phyloP scores from a whole-genome alignment of 2,797 vertebrate genomes.

The Rhinatrema bivittatum region DNA sequence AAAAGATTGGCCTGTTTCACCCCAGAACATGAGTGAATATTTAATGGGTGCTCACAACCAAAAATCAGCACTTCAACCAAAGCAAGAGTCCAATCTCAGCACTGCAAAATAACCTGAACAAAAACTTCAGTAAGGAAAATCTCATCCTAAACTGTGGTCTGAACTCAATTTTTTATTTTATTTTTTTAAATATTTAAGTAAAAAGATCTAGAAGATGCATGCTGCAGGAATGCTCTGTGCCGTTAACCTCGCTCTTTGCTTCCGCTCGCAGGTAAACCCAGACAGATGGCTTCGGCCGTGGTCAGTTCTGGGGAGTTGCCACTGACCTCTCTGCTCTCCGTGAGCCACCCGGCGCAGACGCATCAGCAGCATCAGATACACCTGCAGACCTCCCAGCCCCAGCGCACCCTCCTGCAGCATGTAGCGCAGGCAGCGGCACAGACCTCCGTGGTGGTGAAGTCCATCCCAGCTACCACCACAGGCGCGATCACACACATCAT shows the following conservation, averaged over 20 bases:
- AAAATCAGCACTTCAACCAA: too few species aligned
- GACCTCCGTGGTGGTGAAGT: constrained; percentile 71
- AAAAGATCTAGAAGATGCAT: too few species aligned
- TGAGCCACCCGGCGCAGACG: constrained; percentile 60
- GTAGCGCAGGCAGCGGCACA: constrained; percentile 66
- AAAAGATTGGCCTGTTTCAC: constrained; percentile 10
- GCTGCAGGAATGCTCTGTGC: too few species aligned
- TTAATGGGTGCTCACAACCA: constrained; percentile 4
- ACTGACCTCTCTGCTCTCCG: constrained; percentile 59
- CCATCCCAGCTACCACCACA: constrained; percentile 57
- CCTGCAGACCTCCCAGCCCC: constrained; percentile 58
- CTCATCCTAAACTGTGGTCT: too few species aligned
- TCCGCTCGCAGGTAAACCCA: constrained; percentile 42
- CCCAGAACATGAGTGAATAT: constrained; percentile 9
- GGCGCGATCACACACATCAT: constrained; percentile 66
- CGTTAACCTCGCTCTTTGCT: background rate
- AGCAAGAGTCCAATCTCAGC: too few species aligned
- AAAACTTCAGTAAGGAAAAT: too few species aligned
- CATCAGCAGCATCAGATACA: too few species aligned
- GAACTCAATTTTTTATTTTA: too few species aligned
- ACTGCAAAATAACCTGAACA: too few species aligned
- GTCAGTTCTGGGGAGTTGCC: constrained; percentile 46
- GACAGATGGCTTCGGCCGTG: constrained; percentile 26
- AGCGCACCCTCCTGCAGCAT: constrained; percentile 59
- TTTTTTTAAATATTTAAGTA: too few species aligned